Evolutionary conservation across 2,888 invertebrate species (phyloP), one percentile per base, ranked within the genome.

Genomic region (Caenorhabditis wallacei): DNA sequence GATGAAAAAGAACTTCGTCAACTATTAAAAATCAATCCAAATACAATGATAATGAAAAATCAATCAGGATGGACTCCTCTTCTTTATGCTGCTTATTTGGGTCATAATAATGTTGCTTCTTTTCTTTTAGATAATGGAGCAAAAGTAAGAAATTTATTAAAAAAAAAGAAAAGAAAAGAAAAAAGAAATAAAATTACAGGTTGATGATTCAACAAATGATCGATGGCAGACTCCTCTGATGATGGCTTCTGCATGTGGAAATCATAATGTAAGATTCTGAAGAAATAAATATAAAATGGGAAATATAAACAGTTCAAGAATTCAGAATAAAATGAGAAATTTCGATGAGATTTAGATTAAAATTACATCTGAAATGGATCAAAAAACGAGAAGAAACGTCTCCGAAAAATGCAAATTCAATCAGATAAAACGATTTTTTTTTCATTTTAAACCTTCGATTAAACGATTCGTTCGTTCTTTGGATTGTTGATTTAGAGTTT

Each of bases 71-170:
- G 97, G 98, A 97, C 98, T 0, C 97, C 98, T 0, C 92, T 98
- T 70, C 97, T 98, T 92, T 97, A 98, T 92, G 95, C 97, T 0
- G 96, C 97, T 16, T 97, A 97, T 92, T 97, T 98, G 94, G 95
- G 96, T 13, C 96, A 97, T 92, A 93, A 94, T 68, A 95, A 95
- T 91, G 96, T 96, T 0, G 95, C 95, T 90, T 95, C 95, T 88
- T 95, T 95, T 0, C 93, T 96, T 0, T 93, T 97, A 0, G 96
- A 96, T 91, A 96, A 96, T 0, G 97, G 96, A 0, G 96, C 96
- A 0, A 95, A 79, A 70, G 88, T 88, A 16, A n/a, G 61, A 53
- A 2, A 37, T 16, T 35, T 35, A 35, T 35, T 35, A 35, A 40
- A 16, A 13, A 13, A 40, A 40, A 43, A 24, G 13, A 37, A 35